phyloP scores from a whole-genome alignment of 1,140 invertebrate genomes.

The Brachionus asplanchnoidis region DNA sequence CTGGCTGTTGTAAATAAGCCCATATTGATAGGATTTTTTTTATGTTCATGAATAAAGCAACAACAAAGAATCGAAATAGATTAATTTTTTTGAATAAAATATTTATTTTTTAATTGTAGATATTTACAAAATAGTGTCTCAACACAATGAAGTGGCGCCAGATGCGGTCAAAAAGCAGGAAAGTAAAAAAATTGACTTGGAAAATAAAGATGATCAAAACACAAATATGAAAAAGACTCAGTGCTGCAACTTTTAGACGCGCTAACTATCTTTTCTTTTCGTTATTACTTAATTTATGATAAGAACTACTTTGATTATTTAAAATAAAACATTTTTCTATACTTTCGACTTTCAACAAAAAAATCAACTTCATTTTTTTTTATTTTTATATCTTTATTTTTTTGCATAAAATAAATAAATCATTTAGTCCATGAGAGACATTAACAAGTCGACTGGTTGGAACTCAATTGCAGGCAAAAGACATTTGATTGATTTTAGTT shows the following conservation, averaged over 20 bases:
- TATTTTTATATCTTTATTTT: neutral
- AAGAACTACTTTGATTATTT: neutral
- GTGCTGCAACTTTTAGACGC: neutral
- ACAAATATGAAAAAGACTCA: constrained; percentile 20
- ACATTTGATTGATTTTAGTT: neutral
- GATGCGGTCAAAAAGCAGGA: constrained; percentile 21
- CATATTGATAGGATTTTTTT: neutral
- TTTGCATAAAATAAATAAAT: constrained; percentile 1
- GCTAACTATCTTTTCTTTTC: neutral
- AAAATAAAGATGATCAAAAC: constrained; percentile 3
- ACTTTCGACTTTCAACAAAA: neutral
- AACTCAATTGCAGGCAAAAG: neutral
- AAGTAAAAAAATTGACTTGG: neutral
- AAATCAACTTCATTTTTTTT: neutral
- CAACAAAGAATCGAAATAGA: neutral
- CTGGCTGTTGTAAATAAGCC: neutral
- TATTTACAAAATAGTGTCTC: constrained; percentile 42
- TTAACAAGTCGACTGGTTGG: neutral
- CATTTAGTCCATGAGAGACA: neutral
- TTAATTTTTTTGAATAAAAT: neutral
- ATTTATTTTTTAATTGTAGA: constrained; percentile 16
- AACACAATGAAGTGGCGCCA: constrained; percentile 26
- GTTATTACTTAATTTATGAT: constrained; percentile 8
- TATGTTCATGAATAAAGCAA: neutral
- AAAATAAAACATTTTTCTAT: neutral